Evolutionary conservation across 2,888 invertebrate genomes (phyloP), one percentile per base, ranked within the genome.

Genomic region (Drosophila percnosoma): DNA sequence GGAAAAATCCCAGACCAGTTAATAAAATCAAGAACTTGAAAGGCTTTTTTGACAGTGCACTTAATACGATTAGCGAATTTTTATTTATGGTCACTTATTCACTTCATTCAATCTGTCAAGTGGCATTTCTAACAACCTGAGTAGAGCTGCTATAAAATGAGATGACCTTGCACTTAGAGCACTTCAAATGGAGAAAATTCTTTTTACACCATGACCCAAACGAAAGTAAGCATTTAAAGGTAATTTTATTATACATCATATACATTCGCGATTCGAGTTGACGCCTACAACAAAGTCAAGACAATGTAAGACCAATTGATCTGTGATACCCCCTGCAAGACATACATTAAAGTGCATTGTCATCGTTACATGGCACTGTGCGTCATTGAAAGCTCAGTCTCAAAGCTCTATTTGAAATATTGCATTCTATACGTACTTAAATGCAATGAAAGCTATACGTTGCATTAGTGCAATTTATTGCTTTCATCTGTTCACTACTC

Each of bases 361-460:
- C 65, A 75, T 73, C 42, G 53, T 65, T 57, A 78, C 24, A 7
- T 18, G 33, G 10, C 10, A 21, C 13, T 13, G 27, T 42, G 15
- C 29, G 18, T 33, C 31, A 33, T 11, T 36, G 10, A 59, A 59
- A 55, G 55, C 59, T 75, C n/a, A 33, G 4, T 1, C 0, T 31
- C 31, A 31, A 31, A 31, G 31, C 31, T 31, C 31, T 1, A 54
- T 36, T 18, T 45, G 0, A 15, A 45, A 34, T 55, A 27, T 18
- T 68, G 10, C 13, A 11, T 24, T 51, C 57, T 36, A 31, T 24
- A 24, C 24, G 24, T 24, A 24, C 2, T 24, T 24, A 24, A 24
- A 24, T 24, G 24, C 24, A 24, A 24, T 24, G 24, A 24, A 24
- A 24, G 24, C 24, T 24, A 24, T 24, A 24, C 24, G 24, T 24